These are phyloP conservation scores for Riptortus pedestris DNA, from an alignment of 1,140 invertebrate species.

Conservation along the genomic window DNA sequence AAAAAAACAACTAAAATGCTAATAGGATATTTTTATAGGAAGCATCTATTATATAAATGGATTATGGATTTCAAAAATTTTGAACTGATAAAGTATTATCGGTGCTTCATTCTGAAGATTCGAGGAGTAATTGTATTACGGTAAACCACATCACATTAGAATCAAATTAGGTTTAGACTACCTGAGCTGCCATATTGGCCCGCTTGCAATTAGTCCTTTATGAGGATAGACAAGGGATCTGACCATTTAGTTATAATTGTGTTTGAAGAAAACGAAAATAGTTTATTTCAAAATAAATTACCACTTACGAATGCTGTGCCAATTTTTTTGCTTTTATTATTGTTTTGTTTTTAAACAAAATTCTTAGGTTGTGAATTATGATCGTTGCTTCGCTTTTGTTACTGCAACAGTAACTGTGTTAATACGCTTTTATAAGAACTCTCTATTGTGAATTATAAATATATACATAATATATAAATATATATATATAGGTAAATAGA, in stretches of 20 bases:
- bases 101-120: conserved; percentile 6
- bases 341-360: conserved; percentile 2
- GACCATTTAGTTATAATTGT: conserved; percentile 21
- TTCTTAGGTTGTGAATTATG: conserved; percentile 4
- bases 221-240: conserved; percentile 4
- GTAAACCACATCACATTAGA: conserved; percentile 9
- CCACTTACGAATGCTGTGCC: conserved; percentile 23
- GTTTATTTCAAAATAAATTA: neutral
- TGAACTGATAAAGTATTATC: conserved; percentile 16
- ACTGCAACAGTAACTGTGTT: conserved; percentile 14
- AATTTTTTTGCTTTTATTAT: conserved; percentile 21
- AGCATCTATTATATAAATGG: conserved; percentile 5
- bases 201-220: conserved; percentile 13
- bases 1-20: conserved; percentile 4
- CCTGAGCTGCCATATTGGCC: conserved; percentile 7
- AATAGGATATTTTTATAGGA: conserved; percentile 16
- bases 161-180: conserved; percentile 9
- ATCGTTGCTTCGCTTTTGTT: conserved; percentile 6
- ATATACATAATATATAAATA: conserved; percentile 16
- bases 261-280: conserved; percentile 15
- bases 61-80: conserved; percentile 13
- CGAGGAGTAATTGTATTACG: conserved; percentile 1
- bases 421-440: conserved; percentile 19
- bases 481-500: conserved; percentile 27
- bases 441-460: conserved; percentile 11